phyloP scores from a whole-genome alignment of 2,888 invertebrate genomes.

The Argyresthia albistria region DNA sequence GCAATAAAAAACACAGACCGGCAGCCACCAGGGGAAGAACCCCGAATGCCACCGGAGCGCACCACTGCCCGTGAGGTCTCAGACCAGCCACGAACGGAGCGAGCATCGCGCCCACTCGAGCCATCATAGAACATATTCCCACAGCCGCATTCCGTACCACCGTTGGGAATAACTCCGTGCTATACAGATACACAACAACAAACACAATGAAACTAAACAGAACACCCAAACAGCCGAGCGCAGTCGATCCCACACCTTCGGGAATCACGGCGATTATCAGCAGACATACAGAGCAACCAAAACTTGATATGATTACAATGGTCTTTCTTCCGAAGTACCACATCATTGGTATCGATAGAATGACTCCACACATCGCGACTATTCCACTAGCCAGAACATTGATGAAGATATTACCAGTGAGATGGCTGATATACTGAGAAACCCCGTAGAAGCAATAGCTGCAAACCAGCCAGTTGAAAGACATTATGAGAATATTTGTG shows the following conservation, averaged over 20 bases:
- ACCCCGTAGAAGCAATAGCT: slow-evolving; percentile 86
- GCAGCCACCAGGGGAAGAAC: slow-evolving; percentile 70
- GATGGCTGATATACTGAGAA: not conserved
- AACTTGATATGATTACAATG: not conserved
- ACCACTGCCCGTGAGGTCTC: slow-evolving; percentile 23
- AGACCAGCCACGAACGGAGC: slow-evolving; percentile 80
- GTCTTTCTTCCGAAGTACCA: not conserved
- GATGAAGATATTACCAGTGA: slow-evolving; percentile 14
- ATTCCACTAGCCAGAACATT: not conserved
- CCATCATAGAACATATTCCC: slow-evolving; percentile 82
- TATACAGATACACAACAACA: slow-evolving; percentile 82
- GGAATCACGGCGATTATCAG: not conserved
- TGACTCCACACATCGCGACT: not conserved
- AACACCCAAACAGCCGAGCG: slow-evolving; percentile 76
- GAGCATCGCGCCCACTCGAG: slow-evolving; percentile 81
- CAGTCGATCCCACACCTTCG: slow-evolving; percentile 18
- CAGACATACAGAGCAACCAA: not conserved
- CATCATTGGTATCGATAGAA: not conserved
- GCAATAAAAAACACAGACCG: slow-evolving; percentile 70
- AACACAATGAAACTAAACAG: slow-evolving; percentile 81
- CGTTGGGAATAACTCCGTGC: slow-evolving; percentile 85
- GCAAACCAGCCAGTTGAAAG: slow-evolving; percentile 85
- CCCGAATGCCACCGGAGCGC: slow-evolving; percentile 64
- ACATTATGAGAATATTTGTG: slow-evolving; percentile 78
- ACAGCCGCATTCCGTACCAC: slow-evolving; percentile 84